Conservation (phyloP, 2,888 invertebrate genomes). For the Caenorhabditis sinica region DNA sequence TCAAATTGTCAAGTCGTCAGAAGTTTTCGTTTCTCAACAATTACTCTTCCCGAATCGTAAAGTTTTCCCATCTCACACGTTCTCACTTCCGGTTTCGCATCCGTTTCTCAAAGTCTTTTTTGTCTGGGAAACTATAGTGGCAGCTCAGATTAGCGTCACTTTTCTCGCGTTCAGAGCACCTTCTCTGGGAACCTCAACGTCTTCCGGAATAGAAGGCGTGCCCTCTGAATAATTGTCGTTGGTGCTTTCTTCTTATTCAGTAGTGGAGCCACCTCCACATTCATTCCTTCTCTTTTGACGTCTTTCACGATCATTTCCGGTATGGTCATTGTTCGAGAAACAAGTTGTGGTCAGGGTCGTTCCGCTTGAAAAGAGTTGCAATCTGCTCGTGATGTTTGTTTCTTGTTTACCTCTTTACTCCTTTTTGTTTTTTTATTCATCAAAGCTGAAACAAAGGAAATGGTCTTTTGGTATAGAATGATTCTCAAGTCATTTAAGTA, state of each 20-base stretch:
- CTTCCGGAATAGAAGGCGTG: constrained; percentile 24
- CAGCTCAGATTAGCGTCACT: constrained; percentile 48
- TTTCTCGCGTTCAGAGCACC: constrained; percentile 29
- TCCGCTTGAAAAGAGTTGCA: constrained; percentile 35
- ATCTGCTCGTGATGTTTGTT: constrained; percentile 18
- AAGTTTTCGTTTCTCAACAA: constrained; percentile 6
- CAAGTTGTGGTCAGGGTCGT: constrained; percentile 30
- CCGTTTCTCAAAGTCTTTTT: constrained; percentile 37
- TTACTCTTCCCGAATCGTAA: constrained; percentile 26
- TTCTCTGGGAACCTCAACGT: constrained; percentile 19
- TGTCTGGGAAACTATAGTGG: constrained; percentile 42
- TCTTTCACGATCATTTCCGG: constrained; percentile 44
- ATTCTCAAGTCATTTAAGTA: background rate
- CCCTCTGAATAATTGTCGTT: constrained; percentile 13
- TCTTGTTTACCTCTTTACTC: constrained; percentile 3
- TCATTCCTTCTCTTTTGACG: constrained; percentile 20
- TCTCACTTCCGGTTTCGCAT: constrained; percentile 33
- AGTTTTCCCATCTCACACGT: constrained; percentile 27
- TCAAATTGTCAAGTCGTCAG: constrained; percentile 17
- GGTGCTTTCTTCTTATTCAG: background rate
- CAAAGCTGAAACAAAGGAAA: constrained; percentile 11
- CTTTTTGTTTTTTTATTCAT: background rate
- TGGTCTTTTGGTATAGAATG: constrained; percentile 10
- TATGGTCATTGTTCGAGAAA: constrained; percentile 27
- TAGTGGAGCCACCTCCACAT: constrained; percentile 34